These are phyloP conservation scores for Papilio machaon DNA, from an alignment of 1,140 invertebrate genomes.

Conservation along the genomic window DNA sequence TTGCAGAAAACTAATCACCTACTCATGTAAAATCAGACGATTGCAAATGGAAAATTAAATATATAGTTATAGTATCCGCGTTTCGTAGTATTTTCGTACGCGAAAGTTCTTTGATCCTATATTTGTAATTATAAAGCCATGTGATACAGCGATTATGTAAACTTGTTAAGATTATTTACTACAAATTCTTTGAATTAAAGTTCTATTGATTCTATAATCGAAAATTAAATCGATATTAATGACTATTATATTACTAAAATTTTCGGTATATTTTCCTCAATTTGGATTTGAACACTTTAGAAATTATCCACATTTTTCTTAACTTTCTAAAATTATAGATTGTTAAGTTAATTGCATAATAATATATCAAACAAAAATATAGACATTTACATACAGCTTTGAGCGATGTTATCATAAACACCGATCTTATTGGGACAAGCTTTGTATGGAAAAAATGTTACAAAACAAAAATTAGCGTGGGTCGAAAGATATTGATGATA, in stretches of 20 bases:
- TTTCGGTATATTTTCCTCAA: no score
- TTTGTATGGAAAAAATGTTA: conserved; percentile 12
- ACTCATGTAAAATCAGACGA: no score
- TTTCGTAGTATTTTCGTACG: background rate
- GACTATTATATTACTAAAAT: no score
- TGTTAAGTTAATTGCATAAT: background rate
- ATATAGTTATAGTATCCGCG: background rate
- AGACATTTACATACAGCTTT: background rate
- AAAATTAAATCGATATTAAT: no score
- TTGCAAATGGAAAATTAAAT: background rate
- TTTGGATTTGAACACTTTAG: no score
- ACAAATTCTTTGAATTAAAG: no score
- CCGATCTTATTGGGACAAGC: background rate
- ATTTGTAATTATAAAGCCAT: background rate
- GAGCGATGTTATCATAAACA: background rate
- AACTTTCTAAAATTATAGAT: background rate
- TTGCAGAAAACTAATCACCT: no score
- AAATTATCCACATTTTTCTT: no score
- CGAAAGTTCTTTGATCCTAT: background rate
- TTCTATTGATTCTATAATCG: no score
- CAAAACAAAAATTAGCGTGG: conserved; percentile 7
- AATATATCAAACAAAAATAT: background rate
- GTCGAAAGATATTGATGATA: conserved; percentile 1
- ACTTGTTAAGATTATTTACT: no score
- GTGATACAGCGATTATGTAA: no score